Evolutionary conservation across 1,140 invertebrate species (phyloP).

Genomic region (Radopholus similis): DNA sequence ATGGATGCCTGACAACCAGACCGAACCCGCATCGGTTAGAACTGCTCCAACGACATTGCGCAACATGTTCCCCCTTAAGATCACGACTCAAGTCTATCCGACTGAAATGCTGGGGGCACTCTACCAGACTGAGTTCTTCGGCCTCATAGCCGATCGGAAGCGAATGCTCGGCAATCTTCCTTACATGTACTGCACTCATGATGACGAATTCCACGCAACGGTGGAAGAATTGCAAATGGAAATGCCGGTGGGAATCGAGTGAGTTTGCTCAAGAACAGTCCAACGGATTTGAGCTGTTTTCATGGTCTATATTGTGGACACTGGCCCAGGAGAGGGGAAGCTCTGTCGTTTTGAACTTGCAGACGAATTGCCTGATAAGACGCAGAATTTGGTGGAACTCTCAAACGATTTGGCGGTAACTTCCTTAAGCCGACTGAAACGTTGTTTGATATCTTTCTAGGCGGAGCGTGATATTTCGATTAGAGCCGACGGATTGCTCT

Average conservation of each 20-base stretch:
- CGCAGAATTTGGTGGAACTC: not conserved
- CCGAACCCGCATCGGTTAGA: not conserved
- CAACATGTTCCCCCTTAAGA: not conserved
- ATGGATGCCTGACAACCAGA: not conserved
- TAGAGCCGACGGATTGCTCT: not conserved
- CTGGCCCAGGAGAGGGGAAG: constrained; percentile 2
- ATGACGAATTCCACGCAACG: not conserved
- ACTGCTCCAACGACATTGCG: not conserved
- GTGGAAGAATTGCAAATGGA: not conserved
- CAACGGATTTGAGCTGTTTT: constrained; percentile 6
- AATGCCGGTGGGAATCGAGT: not conserved
- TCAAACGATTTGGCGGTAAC: constrained; percentile 7
- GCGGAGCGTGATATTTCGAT: too few species aligned
- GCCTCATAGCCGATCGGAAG: not conserved
- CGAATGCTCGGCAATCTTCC: not conserved
- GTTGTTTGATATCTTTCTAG: too few species aligned
- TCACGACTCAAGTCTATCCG: not conserved
- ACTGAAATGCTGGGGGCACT: not conserved
- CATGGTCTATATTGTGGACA: constrained; percentile 18
- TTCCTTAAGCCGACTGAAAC: too few species aligned
- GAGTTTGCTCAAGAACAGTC: not conserved
- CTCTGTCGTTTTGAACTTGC: constrained; percentile 4
- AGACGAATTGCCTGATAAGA: not conserved
- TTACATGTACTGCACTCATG: not conserved
- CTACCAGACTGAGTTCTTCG: not conserved